A percentile compares a stretch with the other conserved stretches of the same genome.
phyloP scores from a whole-genome alignment of 2,113 vertebrate species.

The Microcebus griseorufus region DNA sequence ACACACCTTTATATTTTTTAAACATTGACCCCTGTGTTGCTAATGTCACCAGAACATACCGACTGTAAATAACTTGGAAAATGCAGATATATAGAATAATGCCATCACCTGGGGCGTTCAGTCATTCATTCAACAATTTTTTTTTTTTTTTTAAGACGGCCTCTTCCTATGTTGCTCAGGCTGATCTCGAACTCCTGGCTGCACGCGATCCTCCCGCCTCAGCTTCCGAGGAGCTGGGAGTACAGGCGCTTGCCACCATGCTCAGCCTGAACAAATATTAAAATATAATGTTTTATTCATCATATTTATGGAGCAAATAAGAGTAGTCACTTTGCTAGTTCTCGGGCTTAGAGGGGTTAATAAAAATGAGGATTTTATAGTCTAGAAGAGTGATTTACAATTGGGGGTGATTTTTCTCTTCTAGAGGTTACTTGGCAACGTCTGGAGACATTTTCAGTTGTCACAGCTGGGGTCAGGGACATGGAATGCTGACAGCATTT shows the following conservation, averaged over 20 bases:
- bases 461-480: background rate
- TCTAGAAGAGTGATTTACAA: background rate
- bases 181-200: too few species aligned
- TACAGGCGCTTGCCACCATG: too few species aligned
- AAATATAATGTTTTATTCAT: background rate
- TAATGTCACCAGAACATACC: background rate
- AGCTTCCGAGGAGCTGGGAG: too few species aligned
- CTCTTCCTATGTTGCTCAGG: too few species aligned
- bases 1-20: background rate
- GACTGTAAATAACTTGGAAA: background rate
- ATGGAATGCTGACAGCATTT: too few species aligned
- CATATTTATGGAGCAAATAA: too few species aligned
- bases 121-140: background rate
- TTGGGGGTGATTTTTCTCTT: rapidly evolving
- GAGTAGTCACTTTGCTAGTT: background rate
- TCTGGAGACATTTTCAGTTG: background rate
- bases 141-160: too few species aligned
- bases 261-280: background rate
- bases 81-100: background rate
- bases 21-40: background rate
- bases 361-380: background rate
- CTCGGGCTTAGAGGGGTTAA: background rate
- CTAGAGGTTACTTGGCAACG: background rate
- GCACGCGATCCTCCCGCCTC: too few species aligned
- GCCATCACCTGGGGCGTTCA: background rate